Base-by-base conservation (phyloP, 2,888 invertebrate genomes). In the Acanthoscelides obtectus region DNA sequence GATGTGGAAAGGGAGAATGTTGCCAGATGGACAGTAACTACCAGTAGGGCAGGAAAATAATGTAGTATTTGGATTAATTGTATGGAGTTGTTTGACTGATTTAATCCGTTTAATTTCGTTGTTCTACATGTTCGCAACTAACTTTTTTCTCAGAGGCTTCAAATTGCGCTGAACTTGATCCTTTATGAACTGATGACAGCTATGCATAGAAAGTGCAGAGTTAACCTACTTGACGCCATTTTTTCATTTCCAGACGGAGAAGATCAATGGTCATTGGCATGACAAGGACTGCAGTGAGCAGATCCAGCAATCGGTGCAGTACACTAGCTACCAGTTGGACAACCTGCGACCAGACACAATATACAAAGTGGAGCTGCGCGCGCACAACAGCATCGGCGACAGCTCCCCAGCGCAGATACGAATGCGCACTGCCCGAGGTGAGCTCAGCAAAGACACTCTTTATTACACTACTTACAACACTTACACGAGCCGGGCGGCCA, bases 381-480 rank as follows among this genome's bases (percentile, higher is more conserved):
- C 97, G 67, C 93, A 93, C 84, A 98, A 98, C 85, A 87, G 90
- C 22, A 93, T 97, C 75, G 97, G 97, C 72, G 91, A 88, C 86
- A 95, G 96, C 80, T 87, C 90, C 73, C 92, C 95, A 0, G 92
- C 93, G 66, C 89, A 91, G 82, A 89, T 94, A 78, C 90, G 92
- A 83, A 89, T 97, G 84, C 94, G 92, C 87, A 97, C 97, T 76
- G 92, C 94, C 81, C 90, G 92, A 89, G 95, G 96, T 95, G 92
- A 94, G 94, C 45, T 17, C 6, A 6, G 45, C 45, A 45, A 45
- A 45, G 79, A 81, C 74, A 76, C 77, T 74, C 78, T 79, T 72
- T 81, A 81, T 78, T 82, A 80, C 74, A 72, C 73, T 72, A 72
- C 73, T 72, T 76, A 76, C 68, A 74, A 73, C 69, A 77, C 73